Percentiles rank a stretch among this genome's conserved stretches.
Evolutionary conservation across 2,888 invertebrate species (phyloP).

Genomic region (Sphecodes monilicornis): DNA sequence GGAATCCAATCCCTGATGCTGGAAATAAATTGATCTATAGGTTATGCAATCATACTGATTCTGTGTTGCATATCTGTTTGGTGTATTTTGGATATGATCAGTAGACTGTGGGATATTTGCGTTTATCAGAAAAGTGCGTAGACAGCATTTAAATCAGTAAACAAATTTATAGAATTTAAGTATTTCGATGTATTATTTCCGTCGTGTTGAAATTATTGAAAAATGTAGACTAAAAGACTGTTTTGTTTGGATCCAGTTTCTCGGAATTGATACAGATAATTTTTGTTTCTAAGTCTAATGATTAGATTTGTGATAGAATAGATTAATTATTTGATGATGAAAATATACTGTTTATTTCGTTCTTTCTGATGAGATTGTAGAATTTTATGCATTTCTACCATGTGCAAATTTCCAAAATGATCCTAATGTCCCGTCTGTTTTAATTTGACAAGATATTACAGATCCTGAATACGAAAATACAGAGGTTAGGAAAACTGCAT

Average conservation of each 20-base stretch:
- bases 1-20: not conserved
- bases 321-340: not conserved
- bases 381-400: no score
- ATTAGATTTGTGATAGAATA: no score
- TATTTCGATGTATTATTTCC: no score
- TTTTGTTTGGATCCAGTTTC: not conserved
- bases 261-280: no score
- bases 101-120: not conserved
- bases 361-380: no score
- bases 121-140: not conserved
- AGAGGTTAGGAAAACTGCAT: not conserved
- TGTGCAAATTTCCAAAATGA: no score
- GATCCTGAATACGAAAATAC: no score
- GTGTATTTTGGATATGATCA: not conserved
- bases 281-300: no score
- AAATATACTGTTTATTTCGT: not conserved
- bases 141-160: not conserved
- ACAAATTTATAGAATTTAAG: not conserved
- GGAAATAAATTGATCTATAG: not conserved
- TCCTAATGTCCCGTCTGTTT: no score
- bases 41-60: no score
- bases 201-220: not conserved
- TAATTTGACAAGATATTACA: no score
- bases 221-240: not conserved
- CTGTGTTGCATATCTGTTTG: not conserved